Evolutionary conservation across 1,140 invertebrate genomes (phyloP), one percentile per base, ranked within the genome.

Genomic region (Drosophila sulfurigaster): DNA sequence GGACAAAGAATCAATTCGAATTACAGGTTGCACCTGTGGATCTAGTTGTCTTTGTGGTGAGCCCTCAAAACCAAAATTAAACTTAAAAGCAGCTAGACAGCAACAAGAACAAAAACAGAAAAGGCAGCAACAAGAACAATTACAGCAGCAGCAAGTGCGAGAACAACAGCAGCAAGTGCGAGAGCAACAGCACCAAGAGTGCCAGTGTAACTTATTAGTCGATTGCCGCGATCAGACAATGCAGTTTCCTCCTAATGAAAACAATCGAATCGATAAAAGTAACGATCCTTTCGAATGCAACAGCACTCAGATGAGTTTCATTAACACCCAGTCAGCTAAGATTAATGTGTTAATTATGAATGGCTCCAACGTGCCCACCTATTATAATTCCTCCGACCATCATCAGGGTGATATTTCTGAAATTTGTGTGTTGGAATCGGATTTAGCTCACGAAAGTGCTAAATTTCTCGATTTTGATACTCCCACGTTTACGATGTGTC

Each of bases 301-400:
- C 35, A 38, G 35, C 2, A 38, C 7, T 38, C 8, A 32, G 5
- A 32, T 32, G 32, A 8, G 32, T 8, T 32, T 32, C 6, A 38
- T 32, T 32, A 5, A 38, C 35, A 38, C 7, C 6, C 11, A 28
- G 6, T 25, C 7, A 3, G 4, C 57, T 32, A 8, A 8, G 35
- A 38, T 87, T 1, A 87, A 80, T 41, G 83, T 87, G 5, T 60
- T 87, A 4, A 64, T 87, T 2, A 78, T 87, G 83, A 56, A 63
- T 5, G 51, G 73, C 6, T 46, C 30, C 3, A 65, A 15, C 15
- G 3, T 60, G 28, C 68, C 68, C 1, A 52, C 59, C 5, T 64
- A 65, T 20, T 70, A 43, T 3, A 64, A 43, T 62, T 4, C 5
- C 8, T 35, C 52, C 5, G 13, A 30, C 0, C 10, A 41, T 6